Percentiles rank a stretch among this genome's conserved stretches.
Evolutionary conservation across 1,140 invertebrate genomes (phyloP).

Genomic region (Halesus radiatus): DNA sequence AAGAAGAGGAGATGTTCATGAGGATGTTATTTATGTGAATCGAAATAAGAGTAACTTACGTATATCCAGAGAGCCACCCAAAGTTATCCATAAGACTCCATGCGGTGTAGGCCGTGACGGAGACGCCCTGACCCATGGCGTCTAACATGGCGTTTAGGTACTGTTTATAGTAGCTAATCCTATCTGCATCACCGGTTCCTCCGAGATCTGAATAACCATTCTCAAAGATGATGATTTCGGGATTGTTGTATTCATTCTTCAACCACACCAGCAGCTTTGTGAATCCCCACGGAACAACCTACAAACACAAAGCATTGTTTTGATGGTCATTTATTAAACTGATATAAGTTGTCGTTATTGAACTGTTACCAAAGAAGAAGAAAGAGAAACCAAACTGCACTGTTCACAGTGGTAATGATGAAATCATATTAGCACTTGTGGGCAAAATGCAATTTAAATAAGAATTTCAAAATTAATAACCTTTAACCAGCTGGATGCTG

Average conservation of each 20-base stretch:
- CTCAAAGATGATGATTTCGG: no score
- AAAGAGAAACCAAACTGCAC: no score
- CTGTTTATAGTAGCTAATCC: no score
- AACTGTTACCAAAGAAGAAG: not conserved
- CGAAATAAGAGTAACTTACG: constrained; percentile 56
- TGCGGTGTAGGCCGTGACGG: no score
- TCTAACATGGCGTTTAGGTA: constrained; percentile 76
- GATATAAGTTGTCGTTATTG: not conserved
- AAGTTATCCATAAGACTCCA: constrained; percentile 83
- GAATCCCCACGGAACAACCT: constrained; percentile 74
- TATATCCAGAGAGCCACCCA: constrained; percentile 77
- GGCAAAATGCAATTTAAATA: not conserved
- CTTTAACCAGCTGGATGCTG: constrained; percentile 1
- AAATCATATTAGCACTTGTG: not conserved
- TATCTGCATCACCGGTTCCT: no score
- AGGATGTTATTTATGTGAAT: no score
- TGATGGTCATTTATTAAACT: not conserved
- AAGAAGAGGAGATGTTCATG: no score
- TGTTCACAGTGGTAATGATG: no score
- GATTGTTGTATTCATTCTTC: no score
- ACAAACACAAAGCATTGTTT: constrained; percentile 14
- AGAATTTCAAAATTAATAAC: not conserved
- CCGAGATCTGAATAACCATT: no score
- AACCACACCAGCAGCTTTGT: constrained; percentile 73
- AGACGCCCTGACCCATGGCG: constrained; percentile 76